phyloP scores from a whole-genome alignment of 1,140 invertebrate genomes.

The Heliconius eleuchia region DNA sequence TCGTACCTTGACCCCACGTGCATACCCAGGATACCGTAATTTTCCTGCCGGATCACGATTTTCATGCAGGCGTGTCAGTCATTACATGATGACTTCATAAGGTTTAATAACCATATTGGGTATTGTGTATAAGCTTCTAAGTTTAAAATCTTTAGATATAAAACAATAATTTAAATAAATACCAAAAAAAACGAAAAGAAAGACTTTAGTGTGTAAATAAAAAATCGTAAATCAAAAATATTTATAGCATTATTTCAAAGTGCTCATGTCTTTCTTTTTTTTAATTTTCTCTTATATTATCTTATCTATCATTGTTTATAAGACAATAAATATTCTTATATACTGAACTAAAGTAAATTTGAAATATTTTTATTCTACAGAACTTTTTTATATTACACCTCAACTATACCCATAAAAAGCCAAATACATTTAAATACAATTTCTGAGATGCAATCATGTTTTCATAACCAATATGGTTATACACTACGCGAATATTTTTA shows the following conservation, averaged over 20 bases:
- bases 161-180: no score
- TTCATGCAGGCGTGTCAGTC: constrained; percentile 54
- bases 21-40: constrained; percentile 49
- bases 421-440: not conserved
- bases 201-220: no score
- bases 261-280: no score
- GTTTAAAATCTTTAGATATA: no score
- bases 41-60: constrained; percentile 67
- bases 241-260: no score
- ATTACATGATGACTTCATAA: constrained; percentile 53
- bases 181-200: no score
- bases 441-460: not conserved
- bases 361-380: not conserved
- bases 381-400: not conserved
- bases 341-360: no score
- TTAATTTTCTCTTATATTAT: no score
- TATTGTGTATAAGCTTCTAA: not conserved
- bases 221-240: no score
- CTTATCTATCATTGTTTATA: no score
- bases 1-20: constrained; percentile 44
- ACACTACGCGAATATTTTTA: constrained; percentile 30
- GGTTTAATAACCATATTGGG: constrained; percentile 24
- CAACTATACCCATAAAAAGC: not conserved
- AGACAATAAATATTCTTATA: no score
- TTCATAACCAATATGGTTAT: not conserved